Conservation (phyloP, 2,797 vertebrate species). For the Anableps anableps region DNA sequence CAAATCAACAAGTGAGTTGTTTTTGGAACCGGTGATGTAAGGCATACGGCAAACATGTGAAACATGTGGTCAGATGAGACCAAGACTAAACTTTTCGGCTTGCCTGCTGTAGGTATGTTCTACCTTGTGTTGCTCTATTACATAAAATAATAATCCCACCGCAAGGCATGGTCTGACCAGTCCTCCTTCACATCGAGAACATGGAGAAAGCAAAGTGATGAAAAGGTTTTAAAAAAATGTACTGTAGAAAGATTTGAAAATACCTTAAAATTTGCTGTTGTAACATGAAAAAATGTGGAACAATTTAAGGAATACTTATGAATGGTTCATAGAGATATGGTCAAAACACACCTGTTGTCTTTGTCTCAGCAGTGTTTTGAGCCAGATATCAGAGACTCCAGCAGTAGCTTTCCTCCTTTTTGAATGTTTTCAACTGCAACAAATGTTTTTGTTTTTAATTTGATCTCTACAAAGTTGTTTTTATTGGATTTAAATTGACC, state of each 20-base stretch:
- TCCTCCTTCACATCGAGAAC: slow-evolving; percentile 95
- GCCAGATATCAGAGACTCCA: slow-evolving; percentile 10
- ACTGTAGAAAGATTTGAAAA: not conserved
- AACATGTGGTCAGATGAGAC: too few relatives aligned
- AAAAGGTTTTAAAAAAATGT: not conserved
- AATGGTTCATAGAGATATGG: slow-evolving; percentile 18
- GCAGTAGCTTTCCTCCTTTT: slow-evolving; percentile 22
- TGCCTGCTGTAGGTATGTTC: too few relatives aligned
- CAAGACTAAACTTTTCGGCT: too few relatives aligned
- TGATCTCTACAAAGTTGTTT: slow-evolving; percentile 11
- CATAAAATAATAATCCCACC: slow-evolving; percentile 86
- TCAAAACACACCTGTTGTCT: slow-evolving; percentile 60
- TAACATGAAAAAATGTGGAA: not conserved
- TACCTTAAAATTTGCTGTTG: not conserved
- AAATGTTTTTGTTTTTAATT: not conserved
- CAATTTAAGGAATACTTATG: not conserved
- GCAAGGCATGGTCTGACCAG: slow-evolving; percentile 98
- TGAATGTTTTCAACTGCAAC: slow-evolving; percentile 29
- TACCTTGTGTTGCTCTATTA: too few relatives aligned
- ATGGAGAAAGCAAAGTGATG: not conserved
- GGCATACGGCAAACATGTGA: too few relatives aligned
- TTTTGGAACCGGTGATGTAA: too few relatives aligned
- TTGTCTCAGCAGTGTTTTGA: slow-evolving; percentile 26
- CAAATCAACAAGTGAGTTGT: too few relatives aligned
- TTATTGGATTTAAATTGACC: slow-evolving; percentile 39